phyloP scores from a whole-genome alignment of 1,140 invertebrate species.

The Danaus plexippus region DNA sequence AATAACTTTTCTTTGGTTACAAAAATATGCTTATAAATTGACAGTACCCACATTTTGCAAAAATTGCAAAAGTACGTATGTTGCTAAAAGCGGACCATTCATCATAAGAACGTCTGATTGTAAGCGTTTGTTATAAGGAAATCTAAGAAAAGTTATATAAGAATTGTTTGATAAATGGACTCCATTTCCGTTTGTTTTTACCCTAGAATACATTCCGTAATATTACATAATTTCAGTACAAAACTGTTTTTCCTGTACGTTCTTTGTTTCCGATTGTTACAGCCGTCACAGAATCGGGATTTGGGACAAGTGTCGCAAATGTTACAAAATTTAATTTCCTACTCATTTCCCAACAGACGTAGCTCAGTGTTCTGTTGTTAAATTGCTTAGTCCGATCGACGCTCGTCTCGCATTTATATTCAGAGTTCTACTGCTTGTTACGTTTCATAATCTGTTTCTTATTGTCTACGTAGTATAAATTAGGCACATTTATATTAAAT shows the following conservation, averaged over 20 bases:
- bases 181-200: slow-evolving; percentile 15
- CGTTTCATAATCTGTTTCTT: no score
- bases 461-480: no score
- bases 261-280: slow-evolving; percentile 9
- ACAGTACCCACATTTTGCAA: no score
- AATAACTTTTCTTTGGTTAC: no score
- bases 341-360: slow-evolving; percentile 35
- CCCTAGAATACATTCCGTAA: slow-evolving; percentile 3
- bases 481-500: no score
- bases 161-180: slow-evolving; percentile 13
- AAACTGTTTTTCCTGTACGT: slow-evolving; percentile 12
- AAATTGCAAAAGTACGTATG: no score
- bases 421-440: no score
- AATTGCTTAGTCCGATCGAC: background rate
- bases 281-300: slow-evolving; percentile 7
- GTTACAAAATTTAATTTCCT: slow-evolving; percentile 43
- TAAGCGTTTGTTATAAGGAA: slow-evolving; percentile 4
- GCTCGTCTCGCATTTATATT: no score
- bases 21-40: no score
- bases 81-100: background rate
- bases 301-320: slow-evolving; percentile 17
- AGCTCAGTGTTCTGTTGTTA: slow-evolving; percentile 21
- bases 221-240: slow-evolving; percentile 8
- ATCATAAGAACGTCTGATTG: background rate
- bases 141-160: slow-evolving; percentile 12